Evolutionary conservation across 2,797 vertebrate species (phyloP), one percentile per base, ranked within the genome.

Genomic region (Discoglossus pictus): DNA sequence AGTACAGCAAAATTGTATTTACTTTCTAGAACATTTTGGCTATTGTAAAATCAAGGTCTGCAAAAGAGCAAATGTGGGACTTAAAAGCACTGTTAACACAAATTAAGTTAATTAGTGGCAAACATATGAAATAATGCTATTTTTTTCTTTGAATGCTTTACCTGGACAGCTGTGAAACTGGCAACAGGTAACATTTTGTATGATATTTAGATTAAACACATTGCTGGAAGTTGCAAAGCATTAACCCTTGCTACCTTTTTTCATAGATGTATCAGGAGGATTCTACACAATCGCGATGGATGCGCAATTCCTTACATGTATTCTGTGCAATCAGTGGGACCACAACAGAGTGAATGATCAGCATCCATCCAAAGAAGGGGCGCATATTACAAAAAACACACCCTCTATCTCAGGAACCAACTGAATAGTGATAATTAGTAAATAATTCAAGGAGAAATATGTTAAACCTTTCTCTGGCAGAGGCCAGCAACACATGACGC

Each of bases 261-360:
- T 8, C 76, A n/a, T n/a, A 99, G 97, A 94, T 98, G 77, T 92
- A 93, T 75, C 92, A 90, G 46, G 95, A 97, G 78, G 94, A 94
- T 16, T 86, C 93, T 34, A 92, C 95, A 85, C 92, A 92, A 35
- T 94, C 89, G 0, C 87, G 95, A 0, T 91, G 87, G 82, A 78
- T 98, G 69, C 93, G 94, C 47, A 94, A 96, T 86, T 96, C 95
- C 1, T 80, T 96, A 21, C 92, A 96, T 0, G 97, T 99, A 61
- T 99, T 99, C 74, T 88, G 92, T 52, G 97, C 92, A 1, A 98
- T 99, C 84, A 99, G 96, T 0, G 96, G 95, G 65, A 98, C 90
- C 0, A 86, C 93, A 7, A 74, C 88, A 4, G 86, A 93, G 46
- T 42, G 78, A 85, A 83, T 77, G 83, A 1, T 7, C 80, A 48